Conservation (phyloP, 2,888 invertebrate genomes). For the Thumatha senex region DNA sequence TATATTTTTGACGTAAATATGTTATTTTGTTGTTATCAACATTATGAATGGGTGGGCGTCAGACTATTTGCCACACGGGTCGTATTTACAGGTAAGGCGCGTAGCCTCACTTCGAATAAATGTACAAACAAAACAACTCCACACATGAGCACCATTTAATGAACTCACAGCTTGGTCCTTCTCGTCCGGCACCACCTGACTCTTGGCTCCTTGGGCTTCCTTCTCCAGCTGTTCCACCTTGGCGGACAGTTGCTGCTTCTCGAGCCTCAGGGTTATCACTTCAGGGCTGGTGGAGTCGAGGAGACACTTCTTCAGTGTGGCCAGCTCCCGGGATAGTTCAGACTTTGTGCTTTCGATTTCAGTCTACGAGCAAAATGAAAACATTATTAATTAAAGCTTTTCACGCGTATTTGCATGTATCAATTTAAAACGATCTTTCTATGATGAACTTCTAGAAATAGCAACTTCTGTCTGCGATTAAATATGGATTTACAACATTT, state of each 20-base stretch:
- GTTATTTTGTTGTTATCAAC: no score
- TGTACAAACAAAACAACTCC: constrained; percentile 21
- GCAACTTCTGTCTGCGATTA: no score
- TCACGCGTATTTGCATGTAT: no score
- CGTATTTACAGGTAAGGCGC: no score
- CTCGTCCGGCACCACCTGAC: constrained; percentile 40
- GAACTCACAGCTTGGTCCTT: constrained; percentile 68
- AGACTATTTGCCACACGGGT: no score
- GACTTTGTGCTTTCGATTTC: constrained; percentile 75
- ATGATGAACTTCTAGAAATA: no score
- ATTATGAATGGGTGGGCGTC: no score
- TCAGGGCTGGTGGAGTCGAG: constrained; percentile 51
- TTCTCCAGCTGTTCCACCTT: constrained; percentile 34
- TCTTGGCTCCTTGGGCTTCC: constrained; percentile 23
- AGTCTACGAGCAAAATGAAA: constrained; percentile 46
- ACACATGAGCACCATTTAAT: constrained; percentile 27
- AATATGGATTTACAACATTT: no score
- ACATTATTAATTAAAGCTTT: no score
- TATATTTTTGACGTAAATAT: no score
- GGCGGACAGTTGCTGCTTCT: constrained; percentile 40
- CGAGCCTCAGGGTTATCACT: constrained; percentile 49
- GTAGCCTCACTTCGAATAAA: no score
- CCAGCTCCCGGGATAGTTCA: constrained; percentile 66
- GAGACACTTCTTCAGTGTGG: constrained; percentile 63
- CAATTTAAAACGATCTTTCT: no score